Base-by-base conservation (phyloP, 2,113 vertebrate genomes). In the Halcyon malimbica region DNA sequence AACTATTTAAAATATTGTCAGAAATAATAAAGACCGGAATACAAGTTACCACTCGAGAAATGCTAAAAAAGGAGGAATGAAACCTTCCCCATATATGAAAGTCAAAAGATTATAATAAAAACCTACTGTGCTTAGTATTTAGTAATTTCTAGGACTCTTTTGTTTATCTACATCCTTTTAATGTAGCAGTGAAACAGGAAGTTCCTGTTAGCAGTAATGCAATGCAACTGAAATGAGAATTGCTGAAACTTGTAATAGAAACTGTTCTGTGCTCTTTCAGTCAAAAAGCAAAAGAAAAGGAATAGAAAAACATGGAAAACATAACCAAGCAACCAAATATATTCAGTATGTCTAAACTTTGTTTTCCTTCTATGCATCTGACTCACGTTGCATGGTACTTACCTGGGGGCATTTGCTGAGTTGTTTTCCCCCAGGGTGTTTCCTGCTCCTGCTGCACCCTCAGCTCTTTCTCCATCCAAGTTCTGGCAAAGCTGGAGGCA, bases 71-170 rank as follows among this genome's bases (percentile, higher is more conserved):
- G 56, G 28, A 84, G 70, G 56, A 93, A 91, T 92, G 54, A 90
- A 70, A 73, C 7, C n/a, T 12, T 42, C 33, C 44, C 63, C 63
- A 62, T 63, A 85, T 79, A 75, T 44, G 69, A 90, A 63, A 76
- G 67, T 89, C 71, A 91, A 85, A 95, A 96, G 87, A 94, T 57
- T 57, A 90, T 96, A 97, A 97, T 95, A 91, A 91, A 97, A 97
- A 95, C 95, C 95, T 96, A 65, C 93, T 97, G 95, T 83, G 73
- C 24, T 76, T 85, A 70, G 76, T 65, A 87, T 86, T 87, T 50
- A 90, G 87, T 68, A 7, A 83, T 93, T 79, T 94, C 63, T 94
- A 67, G 42, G 70, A 87, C 82, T 94, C 82, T 71, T 64, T 77
- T 90, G 56, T 89, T 83, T 88, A 91, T 70, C 65, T 33, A 92